These are phyloP conservation scores for Siphlonurus alternatus DNA, from an alignment of 2,888 invertebrate genomes.

Conservation along the genomic window DNA sequence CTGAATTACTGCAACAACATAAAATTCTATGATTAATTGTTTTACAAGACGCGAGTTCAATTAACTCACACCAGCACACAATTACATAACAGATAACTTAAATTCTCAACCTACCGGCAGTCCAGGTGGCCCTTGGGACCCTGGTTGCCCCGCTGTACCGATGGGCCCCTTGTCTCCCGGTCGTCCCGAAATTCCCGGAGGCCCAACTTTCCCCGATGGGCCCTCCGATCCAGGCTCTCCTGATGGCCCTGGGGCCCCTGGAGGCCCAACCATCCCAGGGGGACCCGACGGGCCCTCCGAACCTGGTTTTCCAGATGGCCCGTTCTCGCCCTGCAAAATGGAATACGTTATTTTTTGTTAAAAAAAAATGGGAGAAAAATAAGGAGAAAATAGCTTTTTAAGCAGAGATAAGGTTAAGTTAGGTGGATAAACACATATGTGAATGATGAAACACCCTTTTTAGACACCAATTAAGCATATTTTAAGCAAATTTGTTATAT, in stretches of 20 bases:
- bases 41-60: too few relatives aligned
- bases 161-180: slow-evolving; percentile 60
- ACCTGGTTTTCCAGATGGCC: slow-evolving; percentile 53
- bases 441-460: too few relatives aligned
- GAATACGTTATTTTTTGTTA: not conserved
- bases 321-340: slow-evolving; percentile 45
- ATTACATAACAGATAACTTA: too few relatives aligned
- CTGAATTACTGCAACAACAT: too few relatives aligned
- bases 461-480: too few relatives aligned
- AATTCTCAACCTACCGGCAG: slow-evolving; percentile 43
- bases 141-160: slow-evolving; percentile 44
- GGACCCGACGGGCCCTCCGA: slow-evolving; percentile 54
- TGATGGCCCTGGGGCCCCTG: slow-evolving; percentile 43
- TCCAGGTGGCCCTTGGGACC: slow-evolving; percentile 48
- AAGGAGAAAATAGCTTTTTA: not conserved
- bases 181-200: slow-evolving; percentile 51
- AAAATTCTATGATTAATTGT: too few relatives aligned
- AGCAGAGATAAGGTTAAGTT: too few relatives aligned
- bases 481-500: too few relatives aligned
- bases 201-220: slow-evolving; percentile 48
- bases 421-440: too few relatives aligned
- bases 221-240: slow-evolving; percentile 43
- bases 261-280: slow-evolving; percentile 44
- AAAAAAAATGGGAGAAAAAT: not conserved
- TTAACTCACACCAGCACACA: too few relatives aligned